These are phyloP conservation scores for Drosophila suzukii DNA, from an alignment of 1,140 invertebrate species.

Conservation along the genomic window DNA sequence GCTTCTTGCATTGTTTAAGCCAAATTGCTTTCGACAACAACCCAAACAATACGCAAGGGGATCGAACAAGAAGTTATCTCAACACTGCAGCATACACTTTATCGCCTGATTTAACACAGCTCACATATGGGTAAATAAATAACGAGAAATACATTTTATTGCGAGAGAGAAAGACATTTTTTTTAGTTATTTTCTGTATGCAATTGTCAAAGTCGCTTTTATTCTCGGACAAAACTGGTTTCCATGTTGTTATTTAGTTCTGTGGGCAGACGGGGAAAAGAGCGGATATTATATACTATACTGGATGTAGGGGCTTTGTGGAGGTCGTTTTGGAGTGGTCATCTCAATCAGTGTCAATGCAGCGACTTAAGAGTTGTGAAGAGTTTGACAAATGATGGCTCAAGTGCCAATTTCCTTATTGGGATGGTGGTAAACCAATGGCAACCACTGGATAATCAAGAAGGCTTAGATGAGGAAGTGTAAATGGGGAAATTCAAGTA, in stretches of 20 bases:
- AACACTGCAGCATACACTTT: conserved; percentile 45
- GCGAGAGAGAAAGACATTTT: conserved; percentile 4
- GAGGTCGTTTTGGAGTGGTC: conserved; percentile 29
- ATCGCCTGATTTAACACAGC: conserved; percentile 55
- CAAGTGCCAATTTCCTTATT: conserved; percentile 62
- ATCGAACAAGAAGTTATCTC: conserved; percentile 41
- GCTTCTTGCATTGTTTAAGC: conserved; percentile 69
- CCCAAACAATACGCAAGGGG: conserved; percentile 24
- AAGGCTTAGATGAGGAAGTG: conserved; percentile 6
- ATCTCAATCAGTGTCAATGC: conserved; percentile 46
- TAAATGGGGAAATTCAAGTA: not conserved
- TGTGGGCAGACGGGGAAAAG: conserved; percentile 2
- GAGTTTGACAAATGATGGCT: conserved; percentile 58
- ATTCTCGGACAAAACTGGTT: conserved; percentile 17
- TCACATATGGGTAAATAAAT: conserved; percentile 29
- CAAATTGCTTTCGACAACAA: conserved; percentile 69
- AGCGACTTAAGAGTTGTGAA: conserved; percentile 26
- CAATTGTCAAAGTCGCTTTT: conserved; percentile 16
- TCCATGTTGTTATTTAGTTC: conserved; percentile 9
- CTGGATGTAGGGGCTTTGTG: conserved; percentile 3
- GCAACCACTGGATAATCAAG: not conserved
- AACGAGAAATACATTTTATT: conserved; percentile 18
- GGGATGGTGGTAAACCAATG: conserved; percentile 17
- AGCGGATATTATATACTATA: conserved; percentile 5
- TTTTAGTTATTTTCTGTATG: conserved; percentile 15